Evolutionary conservation across 2,797 vertebrate genomes (phyloP), one percentile per base, ranked within the genome.

Genomic region (Selene dorsalis): DNA sequence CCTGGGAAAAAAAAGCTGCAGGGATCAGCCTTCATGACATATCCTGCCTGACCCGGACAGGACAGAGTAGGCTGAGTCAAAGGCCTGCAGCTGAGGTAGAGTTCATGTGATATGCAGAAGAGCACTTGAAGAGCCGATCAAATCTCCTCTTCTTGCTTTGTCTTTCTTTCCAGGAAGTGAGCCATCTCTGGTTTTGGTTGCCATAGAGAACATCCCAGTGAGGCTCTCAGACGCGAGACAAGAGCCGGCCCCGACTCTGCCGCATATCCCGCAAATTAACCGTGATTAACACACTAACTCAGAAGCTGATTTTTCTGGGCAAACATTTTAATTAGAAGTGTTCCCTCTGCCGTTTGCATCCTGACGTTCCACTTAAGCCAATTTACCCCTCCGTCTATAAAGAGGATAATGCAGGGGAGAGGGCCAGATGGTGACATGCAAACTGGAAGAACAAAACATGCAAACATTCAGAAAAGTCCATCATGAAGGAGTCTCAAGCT

Each of bases 261-360:
- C 38, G 85, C 87, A 86, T 91, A 75, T 92, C 72, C 73, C 47
- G 47, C 87, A 93, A 91, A 94, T 94, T 94, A 94, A 89, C 85
- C 71, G 45, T 94, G 93, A 94, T 94, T 94, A 95, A 93, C 93
- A 91, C 89, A 87, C 82, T 91, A 92, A 94, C 91, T 91, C 89
- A 39, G 87, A 85, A 92, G 87, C 92, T 91, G 91, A 93, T 94
- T 94, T 92, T 94, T 93, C 90, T 93, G 90, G 90, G 91, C 92
- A 94, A 94, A 94, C 91, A 92, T 93, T 93, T 94, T 94, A 94
- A 94, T 94, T 93, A 93, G 91, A 92, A 93, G 88, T 92, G 91
- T 94, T 93, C 91, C 92, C 89, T 91, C 83, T 88, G 92, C 90
- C 75, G 83, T 70, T 84, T 75, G 91, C 91, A 94, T 94, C 78